phyloP scores from a whole-genome alignment of 2,797 vertebrate species.

The Caiman crocodilus region DNA sequence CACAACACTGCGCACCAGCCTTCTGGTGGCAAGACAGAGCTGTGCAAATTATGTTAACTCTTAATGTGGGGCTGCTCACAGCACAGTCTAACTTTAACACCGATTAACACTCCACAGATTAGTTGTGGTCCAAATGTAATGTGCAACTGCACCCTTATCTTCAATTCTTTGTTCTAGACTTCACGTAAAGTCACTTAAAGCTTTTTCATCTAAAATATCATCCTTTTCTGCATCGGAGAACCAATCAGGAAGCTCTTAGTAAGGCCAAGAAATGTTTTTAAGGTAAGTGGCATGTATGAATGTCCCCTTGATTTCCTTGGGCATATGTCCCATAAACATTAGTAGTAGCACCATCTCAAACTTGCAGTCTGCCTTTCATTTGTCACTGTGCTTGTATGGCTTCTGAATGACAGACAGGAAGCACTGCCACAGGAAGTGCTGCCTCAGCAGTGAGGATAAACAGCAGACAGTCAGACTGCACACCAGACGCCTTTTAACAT shows the following conservation, averaged over 20 bases:
- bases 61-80: no score
- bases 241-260: background rate
- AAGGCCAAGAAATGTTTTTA: background rate
- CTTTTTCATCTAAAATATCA: background rate
- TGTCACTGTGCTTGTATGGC: background rate
- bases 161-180: background rate
- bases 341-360: background rate
- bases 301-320: rapidly evolving
- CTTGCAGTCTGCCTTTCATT: background rate
- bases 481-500: background rate
- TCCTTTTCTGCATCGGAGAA: background rate
- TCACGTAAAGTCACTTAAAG: background rate
- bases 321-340: background rate
- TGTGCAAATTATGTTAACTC: no score
- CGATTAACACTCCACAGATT: no score
- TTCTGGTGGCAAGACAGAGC: no score
- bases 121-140: no score
- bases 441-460: background rate
- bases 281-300: rapidly evolving
- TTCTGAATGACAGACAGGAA: background rate
- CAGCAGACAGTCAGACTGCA: background rate
- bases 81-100: no score
- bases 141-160: background rate
- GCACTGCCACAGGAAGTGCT: background rate
- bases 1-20: no score